Evolutionary conservation across 1,140 invertebrate species (phyloP).

Genomic region (Wiebesia pumilae): DNA sequence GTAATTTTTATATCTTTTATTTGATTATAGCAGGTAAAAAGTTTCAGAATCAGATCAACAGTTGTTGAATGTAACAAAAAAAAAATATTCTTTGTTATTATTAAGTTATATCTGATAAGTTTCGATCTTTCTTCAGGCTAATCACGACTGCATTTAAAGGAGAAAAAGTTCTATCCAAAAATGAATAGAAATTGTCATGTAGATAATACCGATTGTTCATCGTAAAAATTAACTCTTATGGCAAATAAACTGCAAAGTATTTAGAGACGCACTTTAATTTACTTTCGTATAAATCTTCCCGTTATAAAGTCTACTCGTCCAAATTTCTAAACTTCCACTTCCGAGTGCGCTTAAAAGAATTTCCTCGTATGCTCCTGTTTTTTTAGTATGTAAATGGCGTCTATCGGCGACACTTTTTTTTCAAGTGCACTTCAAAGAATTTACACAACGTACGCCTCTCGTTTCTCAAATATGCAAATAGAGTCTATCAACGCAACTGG

Average conservation of each 20-base stretch:
- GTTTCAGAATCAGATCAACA: not conserved
- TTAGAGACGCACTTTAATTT: no score
- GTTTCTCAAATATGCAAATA: conserved; percentile 44
- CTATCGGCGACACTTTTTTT: conserved; percentile 43
- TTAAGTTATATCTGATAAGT: no score
- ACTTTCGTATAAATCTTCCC: not conserved
- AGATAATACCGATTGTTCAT: not conserved
- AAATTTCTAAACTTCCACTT: conserved; percentile 6
- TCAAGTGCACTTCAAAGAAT: conserved; percentile 42
- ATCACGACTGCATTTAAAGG: not conserved
- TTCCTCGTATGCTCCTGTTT: not conserved
- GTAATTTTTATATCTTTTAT: not conserved
- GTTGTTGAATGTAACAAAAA: no score
- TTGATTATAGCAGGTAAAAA: not conserved
- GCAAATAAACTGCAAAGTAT: no score
- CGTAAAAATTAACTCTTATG: no score
- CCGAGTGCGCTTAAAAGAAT: conserved; percentile 1
- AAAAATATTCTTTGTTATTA: not conserved
- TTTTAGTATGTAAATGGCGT: conserved; percentile 37
- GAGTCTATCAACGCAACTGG: conserved; percentile 19
- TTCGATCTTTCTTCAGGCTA: not conserved
- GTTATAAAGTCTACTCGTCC: not conserved
- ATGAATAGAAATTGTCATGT: not conserved
- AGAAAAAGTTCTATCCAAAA: not conserved
- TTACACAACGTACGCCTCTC: conserved; percentile 14